Evolutionary conservation across 2,113 vertebrate species (phyloP).

Genomic region (Oxyruncus cristatus): DNA sequence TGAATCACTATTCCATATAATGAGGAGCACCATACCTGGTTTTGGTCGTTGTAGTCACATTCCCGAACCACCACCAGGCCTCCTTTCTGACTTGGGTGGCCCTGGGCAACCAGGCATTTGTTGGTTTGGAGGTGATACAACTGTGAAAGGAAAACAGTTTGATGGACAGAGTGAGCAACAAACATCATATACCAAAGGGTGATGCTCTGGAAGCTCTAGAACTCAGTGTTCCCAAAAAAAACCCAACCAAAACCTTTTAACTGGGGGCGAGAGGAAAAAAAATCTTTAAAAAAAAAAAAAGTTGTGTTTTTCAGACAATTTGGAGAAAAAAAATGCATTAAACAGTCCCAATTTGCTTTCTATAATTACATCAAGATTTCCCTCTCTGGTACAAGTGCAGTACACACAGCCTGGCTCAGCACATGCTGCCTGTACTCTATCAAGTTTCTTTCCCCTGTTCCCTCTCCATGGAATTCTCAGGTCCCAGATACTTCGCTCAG

Average conservation of each 20-base stretch:
- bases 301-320: not conserved
- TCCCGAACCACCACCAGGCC: slow-evolving; percentile 83
- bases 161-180: not conserved
- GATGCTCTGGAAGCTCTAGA: not conserved
- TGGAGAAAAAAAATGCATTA: not conserved
- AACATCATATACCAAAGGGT: not conserved
- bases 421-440: not conserved
- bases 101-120: slow-evolving; percentile 88
- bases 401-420: not conserved
- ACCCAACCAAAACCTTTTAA: not conserved
- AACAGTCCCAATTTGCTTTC: not conserved
- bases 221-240: not conserved
- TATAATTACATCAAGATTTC: not conserved
- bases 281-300: not conserved
- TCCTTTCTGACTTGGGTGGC: slow-evolving; percentile 92
- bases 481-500: not conserved
- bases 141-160: slow-evolving; percentile 63
- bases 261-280: not conserved
- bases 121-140: slow-evolving; percentile 84
- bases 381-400: not conserved
- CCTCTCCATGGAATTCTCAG: not conserved
- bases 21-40: slow-evolving; percentile 79
- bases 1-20: rapidly evolving
- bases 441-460: not conserved
- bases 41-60: slow-evolving; percentile 83